Conservation (phyloP, 2,797 vertebrate species). For the Malurus leucopterus region DNA sequence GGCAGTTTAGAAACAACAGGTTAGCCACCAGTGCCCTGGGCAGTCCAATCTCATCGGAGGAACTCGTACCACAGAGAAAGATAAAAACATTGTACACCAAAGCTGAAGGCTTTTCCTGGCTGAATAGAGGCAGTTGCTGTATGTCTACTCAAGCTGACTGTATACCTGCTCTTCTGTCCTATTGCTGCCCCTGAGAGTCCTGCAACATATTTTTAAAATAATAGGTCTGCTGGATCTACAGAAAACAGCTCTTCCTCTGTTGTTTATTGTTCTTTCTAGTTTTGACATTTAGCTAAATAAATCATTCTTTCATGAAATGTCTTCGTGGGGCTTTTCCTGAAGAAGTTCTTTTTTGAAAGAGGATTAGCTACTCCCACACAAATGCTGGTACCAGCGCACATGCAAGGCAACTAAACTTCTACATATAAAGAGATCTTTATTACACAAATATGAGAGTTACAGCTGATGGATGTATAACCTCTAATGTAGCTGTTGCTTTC, state of each 20-base stretch:
- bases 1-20: neutral
- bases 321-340: neutral
- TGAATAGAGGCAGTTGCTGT: neutral
- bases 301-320: neutral
- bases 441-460: neutral
- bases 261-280: neutral
- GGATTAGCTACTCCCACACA: neutral
- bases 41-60: accelerated
- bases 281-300: neutral
- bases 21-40: neutral
- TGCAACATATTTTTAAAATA: neutral
- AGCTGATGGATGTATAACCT: neutral
- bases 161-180: neutral
- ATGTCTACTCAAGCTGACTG: neutral
- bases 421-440: neutral
- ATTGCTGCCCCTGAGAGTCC: neutral
- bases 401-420: neutral
- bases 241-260: neutral
- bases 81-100: neutral
- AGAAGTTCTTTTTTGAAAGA: neutral
- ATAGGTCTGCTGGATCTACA: neutral
- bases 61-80: accelerated
- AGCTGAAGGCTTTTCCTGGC: neutral
- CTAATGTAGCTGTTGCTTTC: neutral
- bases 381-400: neutral